Percentiles rank a stretch among this genome's conserved stretches.
These are phyloP conservation scores for Parapristionchus giblindavisi DNA, from an alignment of 2,888 invertebrate species.

Conservation along the genomic window DNA sequence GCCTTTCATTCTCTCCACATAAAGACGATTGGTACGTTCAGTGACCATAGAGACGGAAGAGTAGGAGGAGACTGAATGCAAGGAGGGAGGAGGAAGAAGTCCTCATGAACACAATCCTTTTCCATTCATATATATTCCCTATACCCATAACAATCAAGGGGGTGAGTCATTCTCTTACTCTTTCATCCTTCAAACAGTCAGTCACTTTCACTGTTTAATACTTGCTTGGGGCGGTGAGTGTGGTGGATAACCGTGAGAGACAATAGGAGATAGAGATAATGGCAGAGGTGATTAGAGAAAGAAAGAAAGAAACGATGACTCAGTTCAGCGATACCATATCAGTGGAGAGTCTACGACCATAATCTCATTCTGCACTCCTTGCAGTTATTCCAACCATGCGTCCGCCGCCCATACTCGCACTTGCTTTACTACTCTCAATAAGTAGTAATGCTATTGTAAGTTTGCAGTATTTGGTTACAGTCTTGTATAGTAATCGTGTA, in stretches of 20 bases:
- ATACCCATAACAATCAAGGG: not conserved
- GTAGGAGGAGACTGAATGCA: not conserved
- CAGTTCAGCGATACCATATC: conserved; percentile 18
- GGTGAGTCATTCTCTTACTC: conserved; percentile 33
- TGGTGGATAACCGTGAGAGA: not conserved
- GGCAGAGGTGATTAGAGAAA: not conserved
- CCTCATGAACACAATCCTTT: not conserved
- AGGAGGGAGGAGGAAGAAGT: not conserved
- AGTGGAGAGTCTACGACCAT: conserved; percentile 22
- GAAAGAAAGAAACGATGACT: conserved; percentile 8
- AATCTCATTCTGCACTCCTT: not conserved
- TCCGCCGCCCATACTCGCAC: conserved; percentile 1
- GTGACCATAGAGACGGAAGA: not conserved
- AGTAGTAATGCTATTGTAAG: conserved; percentile 6
- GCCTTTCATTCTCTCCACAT: not conserved
- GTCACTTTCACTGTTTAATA: conserved; percentile 28
- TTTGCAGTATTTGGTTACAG: not conserved
- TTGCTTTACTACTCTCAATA: not conserved
- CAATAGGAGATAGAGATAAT: not conserved
- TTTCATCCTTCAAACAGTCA: conserved; percentile 8
- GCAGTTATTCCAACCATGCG: conserved; percentile 16
- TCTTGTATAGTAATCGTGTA: not conserved
- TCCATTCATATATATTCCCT: not conserved
- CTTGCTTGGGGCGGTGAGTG: conserved; percentile 31
- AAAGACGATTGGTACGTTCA: not conserved